Conservation (phyloP, 2,797 vertebrate genomes). For the Poeciliopsis turneri region DNA sequence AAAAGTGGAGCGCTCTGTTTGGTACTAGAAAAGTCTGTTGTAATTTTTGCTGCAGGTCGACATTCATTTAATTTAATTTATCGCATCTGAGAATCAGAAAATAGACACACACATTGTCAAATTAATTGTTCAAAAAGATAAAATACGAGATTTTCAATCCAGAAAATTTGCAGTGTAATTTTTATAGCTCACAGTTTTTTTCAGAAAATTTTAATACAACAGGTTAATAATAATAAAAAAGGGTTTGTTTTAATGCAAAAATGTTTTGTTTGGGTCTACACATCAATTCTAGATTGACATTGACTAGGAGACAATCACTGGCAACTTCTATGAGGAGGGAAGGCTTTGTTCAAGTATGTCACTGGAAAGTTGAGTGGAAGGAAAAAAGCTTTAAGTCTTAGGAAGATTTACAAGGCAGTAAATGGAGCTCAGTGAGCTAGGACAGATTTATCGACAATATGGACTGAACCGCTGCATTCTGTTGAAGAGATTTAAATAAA, state of each 20-base stretch:
- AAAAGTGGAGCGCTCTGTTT: constrained; percentile 48
- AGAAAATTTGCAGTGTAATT: too few relatives aligned
- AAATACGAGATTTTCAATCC: not conserved
- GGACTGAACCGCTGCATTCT: not conserved
- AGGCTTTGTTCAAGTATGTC: not conserved
- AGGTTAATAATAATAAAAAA: not conserved
- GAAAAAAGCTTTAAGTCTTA: not conserved
- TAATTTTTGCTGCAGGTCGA: not conserved
- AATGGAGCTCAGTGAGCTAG: not conserved
- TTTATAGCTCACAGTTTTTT: not conserved
- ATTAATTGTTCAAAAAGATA: not conserved
- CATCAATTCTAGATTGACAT: not conserved
- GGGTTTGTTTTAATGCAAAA: not conserved
- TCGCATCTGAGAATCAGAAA: not conserved
- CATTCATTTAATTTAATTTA: not conserved
- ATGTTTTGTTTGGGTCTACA: not conserved
- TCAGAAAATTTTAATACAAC: too few relatives aligned
- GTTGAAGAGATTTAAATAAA: not conserved
- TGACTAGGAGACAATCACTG: not conserved
- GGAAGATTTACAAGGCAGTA: not conserved
- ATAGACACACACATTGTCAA: not conserved
- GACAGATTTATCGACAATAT: not conserved
- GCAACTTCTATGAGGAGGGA: not conserved
- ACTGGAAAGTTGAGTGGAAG: not conserved
- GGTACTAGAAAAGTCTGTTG: constrained; percentile 1